These are phyloP conservation scores for Platichthys flesus DNA, from an alignment of 2,113 vertebrate species.

Conservation along the genomic window DNA sequence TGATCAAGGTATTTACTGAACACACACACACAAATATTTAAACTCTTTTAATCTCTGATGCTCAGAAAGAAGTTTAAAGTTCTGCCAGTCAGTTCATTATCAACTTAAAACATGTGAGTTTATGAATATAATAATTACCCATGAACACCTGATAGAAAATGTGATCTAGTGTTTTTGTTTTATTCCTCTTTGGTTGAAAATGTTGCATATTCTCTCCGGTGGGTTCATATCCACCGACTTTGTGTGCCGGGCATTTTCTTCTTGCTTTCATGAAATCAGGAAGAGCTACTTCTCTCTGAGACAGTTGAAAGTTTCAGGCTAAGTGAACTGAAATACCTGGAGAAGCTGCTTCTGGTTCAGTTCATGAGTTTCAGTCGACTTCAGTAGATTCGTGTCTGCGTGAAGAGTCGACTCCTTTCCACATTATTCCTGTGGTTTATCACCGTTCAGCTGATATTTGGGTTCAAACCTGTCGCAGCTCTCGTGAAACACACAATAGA, in stretches of 20 bases:
- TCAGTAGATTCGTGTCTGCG: neutral
- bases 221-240: neutral
- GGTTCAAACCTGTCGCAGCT: too few relatives aligned
- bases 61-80: neutral
- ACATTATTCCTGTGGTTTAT: too few relatives aligned
- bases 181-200: neutral
- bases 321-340: conserved; percentile 8
- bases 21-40: neutral
- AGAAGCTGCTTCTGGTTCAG: conserved; percentile 22
- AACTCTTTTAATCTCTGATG: neutral
- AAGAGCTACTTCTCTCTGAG: conserved; percentile 35
- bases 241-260: neutral
- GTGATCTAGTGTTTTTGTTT: too few relatives aligned
- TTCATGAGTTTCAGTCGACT: neutral
- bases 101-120: too few relatives aligned
- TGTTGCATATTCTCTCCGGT: neutral
- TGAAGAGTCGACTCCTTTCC: too few relatives aligned
- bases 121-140: too few relatives aligned
- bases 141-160: too few relatives aligned
- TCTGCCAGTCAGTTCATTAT: too few relatives aligned
- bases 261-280: conserved; percentile 1
- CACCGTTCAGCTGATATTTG: too few relatives aligned
- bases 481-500: too few relatives aligned
- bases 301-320: conserved; percentile 29
- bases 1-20: conserved; percentile 79